Conservation (phyloP, 2,888 invertebrate genomes). For the Hemistola chrysoprasaria region DNA sequence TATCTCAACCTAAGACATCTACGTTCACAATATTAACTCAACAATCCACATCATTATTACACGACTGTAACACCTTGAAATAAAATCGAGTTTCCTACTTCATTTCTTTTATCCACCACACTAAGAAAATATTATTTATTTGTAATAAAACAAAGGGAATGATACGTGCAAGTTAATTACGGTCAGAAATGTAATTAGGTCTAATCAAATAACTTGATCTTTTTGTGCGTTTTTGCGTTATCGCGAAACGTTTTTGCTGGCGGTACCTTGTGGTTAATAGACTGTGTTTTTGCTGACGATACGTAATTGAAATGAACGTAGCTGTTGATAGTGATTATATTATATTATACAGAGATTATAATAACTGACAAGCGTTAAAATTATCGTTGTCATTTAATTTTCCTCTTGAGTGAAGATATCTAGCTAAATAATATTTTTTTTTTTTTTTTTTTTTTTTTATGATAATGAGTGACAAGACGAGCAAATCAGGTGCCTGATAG, state of each 20-base stretch:
- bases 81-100: slow-evolving; percentile 41
- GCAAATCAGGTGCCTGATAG: too few relatives aligned
- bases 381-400: slow-evolving; percentile 6
- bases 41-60: slow-evolving; percentile 6
- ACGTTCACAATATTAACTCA: slow-evolving; percentile 30
- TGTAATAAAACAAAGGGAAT: slow-evolving; percentile 77
- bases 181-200: slow-evolving; percentile 76
- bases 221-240: slow-evolving; percentile 58
- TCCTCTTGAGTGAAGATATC: too few relatives aligned
- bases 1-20: slow-evolving; percentile 74
- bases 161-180: slow-evolving; percentile 77
- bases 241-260: slow-evolving; percentile 48
- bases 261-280: slow-evolving; percentile 41
- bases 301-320: slow-evolving; percentile 46
- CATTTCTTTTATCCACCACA: slow-evolving; percentile 15
- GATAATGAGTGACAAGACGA: too few relatives aligned
- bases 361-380: slow-evolving; percentile 14
- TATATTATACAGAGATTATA: slow-evolving; percentile 25
- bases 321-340: slow-evolving; percentile 25
- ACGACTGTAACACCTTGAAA: slow-evolving; percentile 19
- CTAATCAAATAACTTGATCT: slow-evolving; percentile 78
- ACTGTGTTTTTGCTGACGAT: slow-evolving; percentile 36
- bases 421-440: too few relatives aligned
- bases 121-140: slow-evolving; percentile 42
- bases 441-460: too few relatives aligned